phyloP scores from a whole-genome alignment of 2,797 vertebrate species.

The Eulemur rubriventer region DNA sequence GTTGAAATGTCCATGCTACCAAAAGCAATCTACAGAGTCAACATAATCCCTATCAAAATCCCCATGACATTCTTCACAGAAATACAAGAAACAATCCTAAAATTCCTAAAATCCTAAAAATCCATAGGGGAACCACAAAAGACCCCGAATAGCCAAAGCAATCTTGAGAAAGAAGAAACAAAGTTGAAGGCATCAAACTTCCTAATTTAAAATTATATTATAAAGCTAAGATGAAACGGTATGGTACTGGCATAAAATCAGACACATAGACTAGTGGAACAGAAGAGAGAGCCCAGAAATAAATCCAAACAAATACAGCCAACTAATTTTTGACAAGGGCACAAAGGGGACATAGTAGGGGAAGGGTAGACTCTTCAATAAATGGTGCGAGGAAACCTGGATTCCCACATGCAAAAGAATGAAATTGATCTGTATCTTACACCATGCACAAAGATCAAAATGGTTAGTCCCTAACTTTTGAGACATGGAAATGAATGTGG shows the following conservation, averaged over 20 bases:
- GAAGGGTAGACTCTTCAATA: not conserved
- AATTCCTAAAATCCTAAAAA: not conserved
- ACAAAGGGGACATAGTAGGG: too few species aligned
- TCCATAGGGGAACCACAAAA: not conserved
- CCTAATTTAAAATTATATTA: not conserved
- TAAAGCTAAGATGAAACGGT: not conserved
- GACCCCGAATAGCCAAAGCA: not conserved
- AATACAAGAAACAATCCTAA: not conserved
- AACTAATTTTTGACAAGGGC: not conserved
- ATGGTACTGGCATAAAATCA: not conserved
- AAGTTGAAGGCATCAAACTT: not conserved
- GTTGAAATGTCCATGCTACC: not conserved
- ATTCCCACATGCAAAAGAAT: not conserved
- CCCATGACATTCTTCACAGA: not conserved
- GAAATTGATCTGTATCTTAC: not conserved
- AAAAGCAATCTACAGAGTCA: not conserved
- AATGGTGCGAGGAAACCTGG: not conserved
- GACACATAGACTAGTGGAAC: not conserved
- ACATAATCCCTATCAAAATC: not conserved
- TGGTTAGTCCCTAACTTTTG: not conserved
- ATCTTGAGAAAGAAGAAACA: not conserved
- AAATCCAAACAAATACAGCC: too few species aligned
- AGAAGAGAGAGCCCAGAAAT: not conserved
- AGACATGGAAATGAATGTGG: not conserved
- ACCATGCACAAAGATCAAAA: not conserved